These are phyloP conservation scores for Pseudochaenichthys georgianus DNA, from an alignment of 2,797 vertebrate species.

Conservation along the genomic window DNA sequence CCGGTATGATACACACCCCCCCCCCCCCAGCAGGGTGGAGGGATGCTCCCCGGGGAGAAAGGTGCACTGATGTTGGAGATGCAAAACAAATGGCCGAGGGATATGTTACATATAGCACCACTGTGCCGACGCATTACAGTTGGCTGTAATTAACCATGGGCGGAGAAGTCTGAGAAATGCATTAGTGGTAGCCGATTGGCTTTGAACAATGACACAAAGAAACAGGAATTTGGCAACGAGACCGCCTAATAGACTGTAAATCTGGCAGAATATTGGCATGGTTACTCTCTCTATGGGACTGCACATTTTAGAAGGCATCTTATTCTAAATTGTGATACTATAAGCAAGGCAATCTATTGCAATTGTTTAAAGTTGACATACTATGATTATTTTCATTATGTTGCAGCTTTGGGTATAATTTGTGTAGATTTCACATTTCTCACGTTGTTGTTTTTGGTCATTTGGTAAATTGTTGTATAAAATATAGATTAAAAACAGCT, in stretches of 20 bases:
- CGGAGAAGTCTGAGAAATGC: neutral
- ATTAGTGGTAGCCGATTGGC: slow-evolving; percentile 18
- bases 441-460: no score
- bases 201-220: slow-evolving; percentile 11
- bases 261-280: slow-evolving; percentile 4
- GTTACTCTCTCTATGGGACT: slow-evolving; percentile 4
- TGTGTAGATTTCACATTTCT: no score
- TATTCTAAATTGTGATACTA: slow-evolving; percentile 4
- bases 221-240: slow-evolving; percentile 10
- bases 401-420: no score
- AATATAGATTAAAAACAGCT: no score
- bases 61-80: slow-evolving; percentile 36
- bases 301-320: slow-evolving; percentile 3
- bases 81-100: slow-evolving; percentile 58
- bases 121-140: slow-evolving; percentile 15
- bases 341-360: no score
- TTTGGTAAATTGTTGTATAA: no score
- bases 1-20: slow-evolving; percentile 19
- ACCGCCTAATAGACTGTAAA: slow-evolving; percentile 1
- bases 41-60: slow-evolving; percentile 35
- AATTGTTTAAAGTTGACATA: no score
- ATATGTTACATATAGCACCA: slow-evolving; percentile 29
- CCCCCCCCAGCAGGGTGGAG: slow-evolving; percentile 18
- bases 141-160: neutral
- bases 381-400: no score